Evolutionary conservation across 2,888 invertebrate species (phyloP).

Genomic region (Drosophila leonis): DNA sequence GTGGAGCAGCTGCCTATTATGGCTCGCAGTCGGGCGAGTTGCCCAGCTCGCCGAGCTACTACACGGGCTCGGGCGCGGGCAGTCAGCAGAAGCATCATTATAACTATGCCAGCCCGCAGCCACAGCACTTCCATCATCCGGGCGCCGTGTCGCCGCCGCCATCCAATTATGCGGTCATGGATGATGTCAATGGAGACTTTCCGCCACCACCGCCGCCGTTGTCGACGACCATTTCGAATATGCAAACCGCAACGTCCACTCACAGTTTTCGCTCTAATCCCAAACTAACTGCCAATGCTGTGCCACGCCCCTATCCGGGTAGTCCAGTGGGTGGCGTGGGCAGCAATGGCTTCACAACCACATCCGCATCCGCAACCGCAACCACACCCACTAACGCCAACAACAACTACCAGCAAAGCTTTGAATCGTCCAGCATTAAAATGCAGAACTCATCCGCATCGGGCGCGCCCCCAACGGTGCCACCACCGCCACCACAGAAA

Average conservation of each 20-base stretch:
- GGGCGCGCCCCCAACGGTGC: constrained; percentile 47
- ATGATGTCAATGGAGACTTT: constrained; percentile 74
- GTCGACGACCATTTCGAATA: constrained; percentile 83
- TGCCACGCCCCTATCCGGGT: constrained; percentile 85
- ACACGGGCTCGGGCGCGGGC: constrained; percentile 54
- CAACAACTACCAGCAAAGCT: constrained; percentile 82
- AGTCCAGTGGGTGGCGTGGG: constrained; percentile 68
- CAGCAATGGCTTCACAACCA: constrained; percentile 63
- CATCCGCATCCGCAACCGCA: constrained; percentile 32
- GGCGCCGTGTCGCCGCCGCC: constrained; percentile 84
- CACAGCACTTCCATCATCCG: constrained; percentile 85
- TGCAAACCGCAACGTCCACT: constrained; percentile 82
- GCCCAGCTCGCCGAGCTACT: constrained; percentile 84
- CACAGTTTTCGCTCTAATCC: constrained; percentile 84
- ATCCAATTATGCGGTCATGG: constrained; percentile 73
- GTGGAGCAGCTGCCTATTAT: constrained; percentile 76
- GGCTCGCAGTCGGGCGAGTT: constrained; percentile 75
- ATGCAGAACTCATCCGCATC: constrained; percentile 65
- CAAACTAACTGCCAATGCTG: constrained; percentile 85
- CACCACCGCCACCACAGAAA: constrained; percentile 61
- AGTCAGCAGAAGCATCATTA: constrained; percentile 81
- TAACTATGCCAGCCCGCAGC: constrained; percentile 78
- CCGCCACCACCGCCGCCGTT: constrained; percentile 85
- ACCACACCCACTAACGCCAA: constrained; percentile 80
- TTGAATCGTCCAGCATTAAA: constrained; percentile 79